These are phyloP conservation scores for Lepidochrysops patricia DNA, from an alignment of 2,888 invertebrate genomes.

Conservation along the genomic window DNA sequence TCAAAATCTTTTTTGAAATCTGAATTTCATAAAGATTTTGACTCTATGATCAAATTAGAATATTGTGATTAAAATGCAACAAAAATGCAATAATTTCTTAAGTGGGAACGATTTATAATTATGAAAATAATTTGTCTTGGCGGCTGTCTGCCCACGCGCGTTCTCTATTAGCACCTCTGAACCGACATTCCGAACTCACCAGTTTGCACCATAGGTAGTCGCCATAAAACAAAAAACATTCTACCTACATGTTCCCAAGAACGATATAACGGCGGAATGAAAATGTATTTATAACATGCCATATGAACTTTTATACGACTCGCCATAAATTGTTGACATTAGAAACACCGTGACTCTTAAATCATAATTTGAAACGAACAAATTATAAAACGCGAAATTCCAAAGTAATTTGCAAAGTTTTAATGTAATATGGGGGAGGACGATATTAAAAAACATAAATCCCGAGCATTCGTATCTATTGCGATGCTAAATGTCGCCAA, in stretches of 20 bases:
- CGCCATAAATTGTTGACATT: background rate
- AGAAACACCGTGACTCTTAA: background rate
- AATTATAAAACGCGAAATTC: background rate
- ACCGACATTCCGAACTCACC: background rate
- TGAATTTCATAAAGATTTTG: background rate
- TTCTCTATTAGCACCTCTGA: background rate
- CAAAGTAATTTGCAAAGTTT: slow-evolving; percentile 3
- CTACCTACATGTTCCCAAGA: background rate
- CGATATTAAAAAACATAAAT: slow-evolving; percentile 1
- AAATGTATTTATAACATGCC: background rate
- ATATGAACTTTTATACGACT: background rate
- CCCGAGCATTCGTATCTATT: background rate
- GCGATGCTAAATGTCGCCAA: background rate
- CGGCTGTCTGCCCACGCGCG: background rate
- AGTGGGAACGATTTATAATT: background rate
- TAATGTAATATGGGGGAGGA: background rate
- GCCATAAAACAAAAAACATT: background rate
- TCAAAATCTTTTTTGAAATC: too few relatives aligned
- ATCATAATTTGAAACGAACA: background rate
- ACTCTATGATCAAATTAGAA: background rate
- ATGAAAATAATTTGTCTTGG: background rate
- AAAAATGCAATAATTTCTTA: background rate
- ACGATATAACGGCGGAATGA: background rate
- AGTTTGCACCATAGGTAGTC: background rate
- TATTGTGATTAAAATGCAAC: background rate